Conservation (phyloP, 2,113 vertebrate genomes). For the Equus przewalskii region DNA sequence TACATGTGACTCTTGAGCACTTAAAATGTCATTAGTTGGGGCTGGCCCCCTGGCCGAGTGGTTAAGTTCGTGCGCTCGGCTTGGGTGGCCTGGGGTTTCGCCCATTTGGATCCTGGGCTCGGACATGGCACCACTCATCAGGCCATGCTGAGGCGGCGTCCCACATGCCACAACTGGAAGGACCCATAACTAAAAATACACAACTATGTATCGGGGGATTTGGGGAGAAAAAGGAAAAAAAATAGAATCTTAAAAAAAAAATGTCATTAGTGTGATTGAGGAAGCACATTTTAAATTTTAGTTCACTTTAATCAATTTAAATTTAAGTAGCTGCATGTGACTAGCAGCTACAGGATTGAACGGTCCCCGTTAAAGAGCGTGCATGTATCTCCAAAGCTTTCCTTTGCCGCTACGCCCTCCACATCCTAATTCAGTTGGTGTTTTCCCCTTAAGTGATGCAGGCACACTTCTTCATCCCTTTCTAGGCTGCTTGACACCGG, state of each 20-base stretch:
- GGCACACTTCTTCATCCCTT: neutral
- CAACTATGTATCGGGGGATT: no score
- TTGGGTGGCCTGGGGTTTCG: no score
- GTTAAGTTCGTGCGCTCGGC: no score
- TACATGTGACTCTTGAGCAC: neutral
- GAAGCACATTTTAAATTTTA: neutral
- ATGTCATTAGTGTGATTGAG: neutral
- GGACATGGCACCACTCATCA: no score
- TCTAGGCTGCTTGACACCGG: neutral
- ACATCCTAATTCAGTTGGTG: neutral
- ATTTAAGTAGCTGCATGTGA: neutral
- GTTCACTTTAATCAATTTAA: neutral
- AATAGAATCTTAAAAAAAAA: no score
- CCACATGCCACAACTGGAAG: no score
- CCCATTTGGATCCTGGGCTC: no score
- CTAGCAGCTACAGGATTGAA: neutral
- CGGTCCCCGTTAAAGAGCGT: fast-evolving
- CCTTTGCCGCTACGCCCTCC: neutral
- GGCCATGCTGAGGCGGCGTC: no score
- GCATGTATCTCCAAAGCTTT: neutral
- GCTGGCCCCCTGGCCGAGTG: no score
- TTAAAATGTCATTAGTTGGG: neutral
- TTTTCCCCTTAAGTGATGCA: neutral
- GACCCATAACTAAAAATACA: no score
- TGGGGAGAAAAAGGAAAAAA: no score